A percentile compares a stretch with the other conserved stretches of the same genome.
Evolutionary conservation across 1,140 invertebrate species (phyloP).

Genomic region (Ceratosolen solmsi): DNA sequence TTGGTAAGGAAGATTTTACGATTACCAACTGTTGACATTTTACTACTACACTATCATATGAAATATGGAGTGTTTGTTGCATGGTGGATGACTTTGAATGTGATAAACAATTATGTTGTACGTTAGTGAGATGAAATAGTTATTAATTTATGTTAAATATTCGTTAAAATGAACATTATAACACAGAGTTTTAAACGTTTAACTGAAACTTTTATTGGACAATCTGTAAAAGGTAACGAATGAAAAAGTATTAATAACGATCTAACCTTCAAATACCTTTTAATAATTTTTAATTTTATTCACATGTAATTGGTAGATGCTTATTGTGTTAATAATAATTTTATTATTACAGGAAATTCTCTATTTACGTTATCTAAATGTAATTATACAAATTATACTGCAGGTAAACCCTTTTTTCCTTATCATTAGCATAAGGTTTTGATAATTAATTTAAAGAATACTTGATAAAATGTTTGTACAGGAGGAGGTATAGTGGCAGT

Average conservation of each 20-base stretch:
- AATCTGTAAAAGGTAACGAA: conserved; percentile 55
- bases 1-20: too few relatives aligned
- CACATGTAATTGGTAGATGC: too few relatives aligned
- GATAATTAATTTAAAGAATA: conserved; percentile 20
- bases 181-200: conserved; percentile 53
- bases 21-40: not conserved
- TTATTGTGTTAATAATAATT: conserved; percentile 7
- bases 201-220: conserved; percentile 53
- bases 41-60: not conserved
- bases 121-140: conserved; percentile 12
- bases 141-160: conserved; percentile 5
- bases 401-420: not conserved
- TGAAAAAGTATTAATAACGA: conserved; percentile 8
- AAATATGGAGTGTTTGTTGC: not conserved
- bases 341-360: conserved; percentile 1
- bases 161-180: conserved; percentile 59
- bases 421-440: not conserved
- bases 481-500: conserved; percentile 51
- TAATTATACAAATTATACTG: not conserved
- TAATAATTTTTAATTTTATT: too few relatives aligned
- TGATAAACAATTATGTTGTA: not conserved
- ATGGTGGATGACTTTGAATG: too few relatives aligned
- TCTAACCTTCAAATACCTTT: conserved; percentile 31
- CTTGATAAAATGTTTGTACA: not conserved
- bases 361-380: not conserved